Conservation (phyloP, 1,140 invertebrate species). For the Cydia pomonella region DNA sequence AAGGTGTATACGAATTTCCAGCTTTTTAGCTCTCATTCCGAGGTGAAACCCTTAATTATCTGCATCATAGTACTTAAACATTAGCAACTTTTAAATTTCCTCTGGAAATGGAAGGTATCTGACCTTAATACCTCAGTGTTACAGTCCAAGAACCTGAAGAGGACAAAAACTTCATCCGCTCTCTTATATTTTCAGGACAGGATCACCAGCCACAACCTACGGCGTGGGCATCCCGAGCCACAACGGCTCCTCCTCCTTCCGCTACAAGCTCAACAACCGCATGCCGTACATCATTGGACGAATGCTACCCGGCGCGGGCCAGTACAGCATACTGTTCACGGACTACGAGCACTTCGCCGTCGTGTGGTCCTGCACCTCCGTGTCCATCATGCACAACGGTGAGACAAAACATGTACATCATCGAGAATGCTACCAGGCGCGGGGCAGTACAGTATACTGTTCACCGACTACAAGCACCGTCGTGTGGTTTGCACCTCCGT, state of each 20-base stretch:
- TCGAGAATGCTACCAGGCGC: constrained; percentile 83
- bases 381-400: constrained; percentile 82
- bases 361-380: constrained; percentile 86
- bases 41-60: no score
- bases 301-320: constrained; percentile 84
- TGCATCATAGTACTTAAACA: no score
- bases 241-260: constrained; percentile 77
- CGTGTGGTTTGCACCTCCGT: constrained; percentile 83
- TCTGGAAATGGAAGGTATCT: no score
- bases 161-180: constrained; percentile 32
- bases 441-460: constrained; percentile 85
- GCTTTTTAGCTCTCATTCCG: no score
- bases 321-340: constrained; percentile 85
- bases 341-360: constrained; percentile 87
- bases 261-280: constrained; percentile 82
- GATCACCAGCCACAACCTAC: constrained; percentile 64
- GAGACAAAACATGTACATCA: constrained; percentile 35
- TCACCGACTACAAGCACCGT: constrained; percentile 86
- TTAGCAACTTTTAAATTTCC: no score
- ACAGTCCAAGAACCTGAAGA: not conserved
- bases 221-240: constrained; percentile 78
- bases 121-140: no score
- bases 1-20: no score
- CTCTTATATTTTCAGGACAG: constrained; percentile 73
- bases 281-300: constrained; percentile 83